Evolutionary conservation across 2,888 invertebrate species (phyloP).

Genomic region (Lithophane semibrunnea): DNA sequence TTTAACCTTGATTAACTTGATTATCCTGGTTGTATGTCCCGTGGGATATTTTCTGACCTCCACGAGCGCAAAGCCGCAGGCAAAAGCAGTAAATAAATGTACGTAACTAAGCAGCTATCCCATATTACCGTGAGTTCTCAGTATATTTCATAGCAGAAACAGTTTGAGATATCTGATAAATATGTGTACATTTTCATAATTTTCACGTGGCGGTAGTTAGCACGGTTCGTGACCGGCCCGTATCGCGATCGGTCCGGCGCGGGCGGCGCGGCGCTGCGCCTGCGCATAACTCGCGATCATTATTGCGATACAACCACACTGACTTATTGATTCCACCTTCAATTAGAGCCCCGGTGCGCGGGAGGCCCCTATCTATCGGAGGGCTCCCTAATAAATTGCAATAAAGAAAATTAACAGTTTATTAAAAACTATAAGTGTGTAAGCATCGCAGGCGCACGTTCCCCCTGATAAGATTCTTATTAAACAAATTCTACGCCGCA

Average conservation of each 20-base stretch:
- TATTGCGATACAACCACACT: slow-evolving; percentile 71
- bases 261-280: slow-evolving; percentile 56
- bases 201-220: slow-evolving; percentile 56
- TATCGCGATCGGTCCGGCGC: slow-evolving; percentile 65
- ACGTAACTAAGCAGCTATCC: neutral
- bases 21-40: too few species aligned
- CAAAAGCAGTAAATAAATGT: neutral
- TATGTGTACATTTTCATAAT: slow-evolving; percentile 69
- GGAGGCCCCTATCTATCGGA: slow-evolving; percentile 67
- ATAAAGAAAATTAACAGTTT: slow-evolving; percentile 68
- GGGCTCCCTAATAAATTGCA: slow-evolving; percentile 66
- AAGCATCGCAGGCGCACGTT: slow-evolving; percentile 40
- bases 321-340: slow-evolving; percentile 81
- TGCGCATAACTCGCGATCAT: slow-evolving; percentile 68
- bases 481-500: slow-evolving; percentile 48
- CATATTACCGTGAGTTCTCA: neutral
- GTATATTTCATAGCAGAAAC: slow-evolving; percentile 34
- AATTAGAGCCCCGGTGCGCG: slow-evolving; percentile 72
- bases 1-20: neutral
- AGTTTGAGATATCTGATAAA: slow-evolving; percentile 54
- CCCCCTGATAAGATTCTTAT: slow-evolving; percentile 39
- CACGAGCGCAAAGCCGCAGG: too few species aligned
- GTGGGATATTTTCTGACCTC: neutral
- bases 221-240: slow-evolving; percentile 68
- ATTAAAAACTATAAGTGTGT: slow-evolving; percentile 60